A percentile compares a stretch with the other conserved stretches of the same genome.
Evolutionary conservation across 2,888 invertebrate species (phyloP).

Genomic region (Nymphalis polychloros): DNA sequence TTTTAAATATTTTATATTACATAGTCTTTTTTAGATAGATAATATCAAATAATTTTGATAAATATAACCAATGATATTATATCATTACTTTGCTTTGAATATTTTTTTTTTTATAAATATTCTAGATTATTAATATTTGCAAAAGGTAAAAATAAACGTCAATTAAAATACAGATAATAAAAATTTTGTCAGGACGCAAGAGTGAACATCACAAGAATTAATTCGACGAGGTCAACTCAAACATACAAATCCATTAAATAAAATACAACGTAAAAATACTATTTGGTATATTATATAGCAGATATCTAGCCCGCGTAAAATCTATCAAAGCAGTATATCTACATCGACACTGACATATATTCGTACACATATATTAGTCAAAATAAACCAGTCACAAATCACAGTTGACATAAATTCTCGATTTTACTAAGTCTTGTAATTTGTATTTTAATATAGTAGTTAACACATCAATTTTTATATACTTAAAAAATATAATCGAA

Average conservation of each 20-base stretch:
- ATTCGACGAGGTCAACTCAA: slow-evolving; percentile 49
- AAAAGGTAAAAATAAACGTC: background rate
- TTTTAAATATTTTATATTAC: background rate
- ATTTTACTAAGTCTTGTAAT: slow-evolving; percentile 79
- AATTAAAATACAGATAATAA: background rate
- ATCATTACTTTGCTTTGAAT: too few species aligned
- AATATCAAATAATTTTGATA: too few species aligned
- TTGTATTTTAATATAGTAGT: slow-evolving; percentile 63
- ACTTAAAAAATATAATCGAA: slow-evolving; percentile 54
- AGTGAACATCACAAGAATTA: slow-evolving; percentile 36
- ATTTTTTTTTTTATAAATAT: too few species aligned
- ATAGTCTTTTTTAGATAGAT: too few species aligned
- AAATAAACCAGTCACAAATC: slow-evolving; percentile 81
- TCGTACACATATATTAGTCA: slow-evolving; percentile 76
- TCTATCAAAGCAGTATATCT: slow-evolving; percentile 75
- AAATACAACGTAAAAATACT: slow-evolving; percentile 81
- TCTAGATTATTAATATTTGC: too few species aligned
- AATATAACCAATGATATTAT: too few species aligned
- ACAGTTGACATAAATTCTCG: slow-evolving; percentile 81
- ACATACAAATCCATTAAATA: slow-evolving; percentile 73
- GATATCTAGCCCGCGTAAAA: slow-evolving; percentile 78
- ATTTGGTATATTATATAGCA: slow-evolving; percentile 81
- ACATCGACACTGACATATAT: slow-evolving; percentile 72
- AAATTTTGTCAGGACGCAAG: background rate
- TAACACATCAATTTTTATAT: slow-evolving; percentile 63